These are phyloP conservation scores for Phrynosoma blainvillii DNA, from an alignment of 2,113 vertebrate genomes.

Conservation along the genomic window DNA sequence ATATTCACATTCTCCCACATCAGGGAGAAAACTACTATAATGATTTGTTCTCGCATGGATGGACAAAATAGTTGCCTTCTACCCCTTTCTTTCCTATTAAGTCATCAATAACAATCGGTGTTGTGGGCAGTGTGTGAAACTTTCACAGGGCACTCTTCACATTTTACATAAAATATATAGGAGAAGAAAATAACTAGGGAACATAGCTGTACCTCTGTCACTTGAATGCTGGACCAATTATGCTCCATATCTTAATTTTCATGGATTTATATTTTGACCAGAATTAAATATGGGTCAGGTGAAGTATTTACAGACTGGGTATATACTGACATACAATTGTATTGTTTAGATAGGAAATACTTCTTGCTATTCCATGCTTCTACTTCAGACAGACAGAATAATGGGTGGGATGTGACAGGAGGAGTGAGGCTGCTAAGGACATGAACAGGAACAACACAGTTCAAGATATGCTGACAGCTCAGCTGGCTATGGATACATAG, in stretches of 20 bases:
- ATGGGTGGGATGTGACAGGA: too few relatives aligned
- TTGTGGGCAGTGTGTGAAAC: too few relatives aligned
- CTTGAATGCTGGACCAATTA: too few relatives aligned
- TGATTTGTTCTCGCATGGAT: too few relatives aligned
- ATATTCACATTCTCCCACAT: too few relatives aligned
- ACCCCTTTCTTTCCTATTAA: too few relatives aligned
- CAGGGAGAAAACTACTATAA: too few relatives aligned
- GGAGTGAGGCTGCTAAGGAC: too few relatives aligned
- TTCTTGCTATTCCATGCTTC: neutral
- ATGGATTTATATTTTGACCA: too few relatives aligned
- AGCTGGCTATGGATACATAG: neutral
- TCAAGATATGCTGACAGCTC: neutral
- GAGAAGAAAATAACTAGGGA: neutral
- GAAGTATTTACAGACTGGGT: neutral
- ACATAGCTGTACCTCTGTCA: neutral
- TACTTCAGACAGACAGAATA: neutral
- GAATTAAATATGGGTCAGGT: neutral
- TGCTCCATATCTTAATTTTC: too few relatives aligned
- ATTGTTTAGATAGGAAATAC: neutral
- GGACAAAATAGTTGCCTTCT: too few relatives aligned
- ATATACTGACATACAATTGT: neutral
- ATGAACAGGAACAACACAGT: neutral
- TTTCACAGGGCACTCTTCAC: neutral
- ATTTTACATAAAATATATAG: neutral
- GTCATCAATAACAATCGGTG: too few relatives aligned